Conservation (phyloP, 2,797 vertebrate genomes). For the Epinephelus coioides region DNA sequence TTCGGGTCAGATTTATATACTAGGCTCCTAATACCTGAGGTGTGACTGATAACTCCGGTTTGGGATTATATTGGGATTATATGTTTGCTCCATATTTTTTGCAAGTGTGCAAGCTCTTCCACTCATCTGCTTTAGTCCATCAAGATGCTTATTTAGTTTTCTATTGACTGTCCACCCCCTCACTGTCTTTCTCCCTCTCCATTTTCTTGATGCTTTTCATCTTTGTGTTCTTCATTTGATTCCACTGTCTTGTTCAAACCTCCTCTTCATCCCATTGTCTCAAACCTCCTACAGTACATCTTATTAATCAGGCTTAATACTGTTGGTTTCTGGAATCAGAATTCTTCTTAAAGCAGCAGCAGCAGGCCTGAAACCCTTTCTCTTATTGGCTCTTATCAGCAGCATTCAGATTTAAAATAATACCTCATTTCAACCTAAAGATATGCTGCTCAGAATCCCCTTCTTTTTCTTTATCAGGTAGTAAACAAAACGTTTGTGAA, state of each 20-base stretch:
- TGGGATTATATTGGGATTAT: not conserved
- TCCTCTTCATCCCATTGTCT: not conserved
- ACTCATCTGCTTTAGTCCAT: constrained; percentile 3
- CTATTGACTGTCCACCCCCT: not conserved
- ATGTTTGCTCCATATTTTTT: not conserved
- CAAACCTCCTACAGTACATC: not conserved
- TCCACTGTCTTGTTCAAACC: not conserved
- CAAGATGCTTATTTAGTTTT: not conserved
- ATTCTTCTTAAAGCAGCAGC: not conserved
- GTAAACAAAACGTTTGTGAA: not conserved
- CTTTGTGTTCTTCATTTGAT: not conserved
- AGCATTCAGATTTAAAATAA: not conserved
- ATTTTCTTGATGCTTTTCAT: not conserved
- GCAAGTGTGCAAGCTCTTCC: not conserved
- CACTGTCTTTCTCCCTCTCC: not conserved
- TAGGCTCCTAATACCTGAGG: no score
- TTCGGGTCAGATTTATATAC: no score
- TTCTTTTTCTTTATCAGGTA: not conserved
- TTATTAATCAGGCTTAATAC: not conserved
- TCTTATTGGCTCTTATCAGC: not conserved
- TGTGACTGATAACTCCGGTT: not conserved
- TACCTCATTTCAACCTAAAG: not conserved
- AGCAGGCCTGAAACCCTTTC: not conserved
- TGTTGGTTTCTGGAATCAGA: not conserved
- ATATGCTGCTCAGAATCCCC: no score